Conservation (phyloP, 2,797 vertebrate genomes). For the Toxotes lorentzi region DNA sequence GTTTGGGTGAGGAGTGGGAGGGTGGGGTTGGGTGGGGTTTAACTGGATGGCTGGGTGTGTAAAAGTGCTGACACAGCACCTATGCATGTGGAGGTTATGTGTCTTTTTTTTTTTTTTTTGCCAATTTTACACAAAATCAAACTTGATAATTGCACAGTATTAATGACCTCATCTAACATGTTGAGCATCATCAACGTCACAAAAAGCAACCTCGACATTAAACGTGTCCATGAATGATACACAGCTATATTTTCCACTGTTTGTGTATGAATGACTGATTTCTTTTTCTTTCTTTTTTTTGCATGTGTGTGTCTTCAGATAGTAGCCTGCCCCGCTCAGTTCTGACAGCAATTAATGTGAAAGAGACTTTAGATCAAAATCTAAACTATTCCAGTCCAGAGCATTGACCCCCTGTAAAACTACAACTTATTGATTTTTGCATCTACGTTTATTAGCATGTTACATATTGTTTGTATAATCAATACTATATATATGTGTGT, state of each 20-base stretch:
- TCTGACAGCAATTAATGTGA: slow-evolving; percentile 49
- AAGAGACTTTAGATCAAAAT: slow-evolving; percentile 38
- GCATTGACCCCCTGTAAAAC: no score
- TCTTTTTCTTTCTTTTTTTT: neutral
- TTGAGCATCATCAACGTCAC: slow-evolving; percentile 79
- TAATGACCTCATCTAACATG: slow-evolving; percentile 84
- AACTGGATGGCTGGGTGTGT: neutral
- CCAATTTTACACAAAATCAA: slow-evolving; percentile 74
- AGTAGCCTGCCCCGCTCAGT: neutral
- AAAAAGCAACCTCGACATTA: slow-evolving; percentile 81
- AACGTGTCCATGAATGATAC: slow-evolving; percentile 74
- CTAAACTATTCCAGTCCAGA: no score
- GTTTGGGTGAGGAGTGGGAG: neutral
- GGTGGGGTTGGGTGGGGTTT: neutral
- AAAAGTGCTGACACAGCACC: slow-evolving; percentile 52
- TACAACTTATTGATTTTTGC: no score
- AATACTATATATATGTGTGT: no score
- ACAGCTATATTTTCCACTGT: slow-evolving; percentile 58
- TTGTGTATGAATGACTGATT: slow-evolving; percentile 37
- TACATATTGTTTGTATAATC: no score
- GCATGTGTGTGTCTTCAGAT: slow-evolving; percentile 22
- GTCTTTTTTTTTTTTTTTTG: slow-evolving; percentile 46
- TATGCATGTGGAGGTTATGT: slow-evolving; percentile 63
- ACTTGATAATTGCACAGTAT: slow-evolving; percentile 84
- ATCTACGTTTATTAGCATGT: no score